Conservation (phyloP, 2,797 vertebrate species). For the Delichon dasypus region DNA sequence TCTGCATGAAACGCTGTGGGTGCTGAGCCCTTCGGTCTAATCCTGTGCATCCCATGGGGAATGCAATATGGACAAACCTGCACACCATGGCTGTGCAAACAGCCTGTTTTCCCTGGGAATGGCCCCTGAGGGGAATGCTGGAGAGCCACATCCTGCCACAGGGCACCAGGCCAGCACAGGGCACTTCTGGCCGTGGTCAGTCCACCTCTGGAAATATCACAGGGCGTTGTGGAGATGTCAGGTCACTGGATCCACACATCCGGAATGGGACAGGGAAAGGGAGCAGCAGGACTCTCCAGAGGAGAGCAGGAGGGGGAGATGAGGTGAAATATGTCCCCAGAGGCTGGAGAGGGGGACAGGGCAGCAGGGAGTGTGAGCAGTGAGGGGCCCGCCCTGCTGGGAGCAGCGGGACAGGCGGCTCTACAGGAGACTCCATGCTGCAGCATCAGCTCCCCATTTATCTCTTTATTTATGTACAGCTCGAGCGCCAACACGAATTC, state of each 20-base stretch:
- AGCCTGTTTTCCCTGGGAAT: background rate
- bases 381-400: background rate
- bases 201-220: background rate
- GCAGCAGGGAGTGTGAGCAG: background rate
- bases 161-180: background rate
- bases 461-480: background rate
- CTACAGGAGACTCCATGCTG: background rate
- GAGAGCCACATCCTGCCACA: background rate
- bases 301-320: background rate
- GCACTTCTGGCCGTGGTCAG: background rate
- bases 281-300: background rate
- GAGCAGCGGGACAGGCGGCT: background rate
- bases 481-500: background rate
- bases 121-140: background rate
- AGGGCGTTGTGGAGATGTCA: background rate
- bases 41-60: fast-evolving
- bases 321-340: background rate
- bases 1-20: background rate
- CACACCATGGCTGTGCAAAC: background rate
- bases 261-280: background rate
- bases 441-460: background rate
- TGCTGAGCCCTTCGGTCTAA: background rate
- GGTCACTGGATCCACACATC: background rate
- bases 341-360: background rate
- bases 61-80: background rate